phyloP scores from a whole-genome alignment of 2,888 invertebrate species.

The Drosophila paracracens region DNA sequence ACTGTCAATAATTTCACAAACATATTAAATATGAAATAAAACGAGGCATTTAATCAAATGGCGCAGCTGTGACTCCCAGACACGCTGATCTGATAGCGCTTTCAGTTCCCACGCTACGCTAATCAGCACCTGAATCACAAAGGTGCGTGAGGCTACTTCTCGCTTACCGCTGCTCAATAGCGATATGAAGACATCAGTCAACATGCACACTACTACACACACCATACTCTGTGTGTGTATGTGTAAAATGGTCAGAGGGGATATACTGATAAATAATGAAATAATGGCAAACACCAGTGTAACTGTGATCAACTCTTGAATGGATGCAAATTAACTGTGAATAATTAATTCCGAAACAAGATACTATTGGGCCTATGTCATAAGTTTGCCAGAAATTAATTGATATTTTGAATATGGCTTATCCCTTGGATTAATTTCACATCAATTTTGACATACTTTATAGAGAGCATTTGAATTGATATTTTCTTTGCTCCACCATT shows the following conservation, averaged over 20 bases:
- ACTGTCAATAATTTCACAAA: constrained; percentile 78
- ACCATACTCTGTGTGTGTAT: background rate
- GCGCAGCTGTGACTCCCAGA: constrained; percentile 59
- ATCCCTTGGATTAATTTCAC: background rate
- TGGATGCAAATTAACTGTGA: constrained; percentile 25
- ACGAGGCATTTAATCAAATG: constrained; percentile 77
- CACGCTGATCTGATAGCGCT: constrained; percentile 53
- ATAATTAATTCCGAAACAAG: constrained; percentile 3
- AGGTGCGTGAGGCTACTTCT: constrained; percentile 54
- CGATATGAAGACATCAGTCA: constrained; percentile 66
- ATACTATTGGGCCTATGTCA: background rate
- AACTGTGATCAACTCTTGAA: background rate
- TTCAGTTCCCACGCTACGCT: constrained; percentile 70
- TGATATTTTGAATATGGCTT: background rate
- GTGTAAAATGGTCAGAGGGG: background rate
- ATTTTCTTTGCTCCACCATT: background rate
- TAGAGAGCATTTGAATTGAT: background rate
- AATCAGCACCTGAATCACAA: constrained; percentile 49
- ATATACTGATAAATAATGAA: constrained; percentile 46
- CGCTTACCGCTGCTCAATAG: constrained; percentile 5
- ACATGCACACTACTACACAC: constrained; percentile 1
- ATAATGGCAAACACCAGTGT: constrained; percentile 23
- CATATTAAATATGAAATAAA: constrained; percentile 76
- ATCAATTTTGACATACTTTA: background rate
- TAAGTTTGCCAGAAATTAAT: background rate